A percentile compares a stretch with the other conserved stretches of the same genome.
These are phyloP conservation scores for Leptosomus discolor DNA, from an alignment of 2,113 vertebrate genomes.

Conservation along the genomic window DNA sequence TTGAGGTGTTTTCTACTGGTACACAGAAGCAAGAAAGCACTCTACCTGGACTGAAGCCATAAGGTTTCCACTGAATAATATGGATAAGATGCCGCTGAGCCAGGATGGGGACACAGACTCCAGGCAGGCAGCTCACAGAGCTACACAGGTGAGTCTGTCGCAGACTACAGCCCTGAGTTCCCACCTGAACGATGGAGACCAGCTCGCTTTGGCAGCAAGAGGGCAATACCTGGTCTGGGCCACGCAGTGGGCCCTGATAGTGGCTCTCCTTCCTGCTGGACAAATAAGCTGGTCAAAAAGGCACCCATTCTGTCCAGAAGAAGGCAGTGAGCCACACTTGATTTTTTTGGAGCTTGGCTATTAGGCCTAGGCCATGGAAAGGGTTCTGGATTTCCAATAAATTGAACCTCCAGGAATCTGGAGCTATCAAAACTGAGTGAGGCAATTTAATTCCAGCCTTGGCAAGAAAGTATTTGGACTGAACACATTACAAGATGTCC, in stretches of 20 bases:
- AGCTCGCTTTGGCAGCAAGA: not conserved
- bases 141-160: not conserved
- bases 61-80: not conserved
- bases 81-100: not conserved
- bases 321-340: not conserved
- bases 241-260: not conserved
- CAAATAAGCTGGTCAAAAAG: not conserved
- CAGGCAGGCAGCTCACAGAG: not conserved
- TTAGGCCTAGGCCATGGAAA: not conserved
- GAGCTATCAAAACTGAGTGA: not conserved
- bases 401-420: constrained; percentile 18
- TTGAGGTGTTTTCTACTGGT: not conserved
- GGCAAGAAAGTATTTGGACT: not conserved
- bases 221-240: not conserved
- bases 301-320: not conserved
- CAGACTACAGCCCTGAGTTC: not conserved
- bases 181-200: not conserved
- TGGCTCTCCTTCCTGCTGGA: not conserved
- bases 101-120: not conserved
- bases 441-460: constrained; percentile 6
- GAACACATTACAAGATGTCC: constrained; percentile 47
- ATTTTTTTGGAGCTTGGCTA: not conserved
- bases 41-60: not conserved
- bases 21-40: not conserved
- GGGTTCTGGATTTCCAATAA: constrained; percentile 32